Evolutionary conservation across 2,888 invertebrate genomes (phyloP).

Genomic region (Diarsia dahlii): DNA sequence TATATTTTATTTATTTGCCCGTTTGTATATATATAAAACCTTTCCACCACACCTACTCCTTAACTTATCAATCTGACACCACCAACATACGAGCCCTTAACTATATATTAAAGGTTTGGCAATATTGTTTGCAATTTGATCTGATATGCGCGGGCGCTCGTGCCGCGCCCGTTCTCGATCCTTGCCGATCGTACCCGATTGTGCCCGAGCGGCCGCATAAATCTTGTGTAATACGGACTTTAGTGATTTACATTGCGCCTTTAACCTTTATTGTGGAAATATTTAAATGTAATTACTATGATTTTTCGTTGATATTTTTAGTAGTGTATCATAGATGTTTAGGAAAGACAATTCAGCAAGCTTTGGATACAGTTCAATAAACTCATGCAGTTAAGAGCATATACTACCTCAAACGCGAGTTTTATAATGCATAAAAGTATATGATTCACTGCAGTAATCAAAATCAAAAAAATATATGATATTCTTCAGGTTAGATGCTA

Average conservation of each 20-base stretch:
- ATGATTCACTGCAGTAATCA: too few species aligned
- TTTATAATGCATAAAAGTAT: too few species aligned
- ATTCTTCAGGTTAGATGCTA: too few species aligned
- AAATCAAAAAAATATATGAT: too few species aligned
- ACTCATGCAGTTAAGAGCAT: background rate
- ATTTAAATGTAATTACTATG: slow-evolving; percentile 62
- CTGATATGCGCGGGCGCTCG: slow-evolving; percentile 69
- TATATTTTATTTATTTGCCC: background rate
- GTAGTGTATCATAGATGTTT: background rate
- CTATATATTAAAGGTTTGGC: slow-evolving; percentile 68
- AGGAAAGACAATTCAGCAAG: too few species aligned
- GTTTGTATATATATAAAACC: background rate
- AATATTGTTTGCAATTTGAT: slow-evolving; percentile 70
- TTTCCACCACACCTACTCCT: slow-evolving; percentile 1
- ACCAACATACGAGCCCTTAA: slow-evolving; percentile 58
- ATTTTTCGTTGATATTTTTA: slow-evolving; percentile 43
- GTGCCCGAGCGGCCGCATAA: slow-evolving; percentile 68
- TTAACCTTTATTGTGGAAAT: slow-evolving; percentile 68
- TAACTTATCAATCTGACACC: slow-evolving; percentile 52
- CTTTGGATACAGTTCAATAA: too few species aligned
- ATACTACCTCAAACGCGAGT: too few species aligned
- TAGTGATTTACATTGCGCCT: slow-evolving; percentile 69
- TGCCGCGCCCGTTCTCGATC: slow-evolving; percentile 76
- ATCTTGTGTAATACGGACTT: slow-evolving; percentile 72
- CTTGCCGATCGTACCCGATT: slow-evolving; percentile 67